phyloP scores from a whole-genome alignment of 1,140 invertebrate genomes.

The Gryllus bimaculatus region DNA sequence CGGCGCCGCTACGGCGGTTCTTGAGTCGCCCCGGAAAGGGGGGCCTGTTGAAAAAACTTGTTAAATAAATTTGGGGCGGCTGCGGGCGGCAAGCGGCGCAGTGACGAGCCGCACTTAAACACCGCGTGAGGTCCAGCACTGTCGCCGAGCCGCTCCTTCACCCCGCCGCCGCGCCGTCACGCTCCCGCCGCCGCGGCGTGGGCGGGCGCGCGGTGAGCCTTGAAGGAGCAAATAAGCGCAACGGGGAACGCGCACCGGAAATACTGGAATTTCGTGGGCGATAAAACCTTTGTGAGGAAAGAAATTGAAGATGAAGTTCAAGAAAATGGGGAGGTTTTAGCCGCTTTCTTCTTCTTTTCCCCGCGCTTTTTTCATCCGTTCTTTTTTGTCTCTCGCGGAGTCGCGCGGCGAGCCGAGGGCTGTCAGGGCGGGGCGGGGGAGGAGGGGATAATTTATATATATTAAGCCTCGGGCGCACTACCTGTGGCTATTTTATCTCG shows the following conservation, averaged over 20 bases:
- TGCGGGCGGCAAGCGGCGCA: neutral
- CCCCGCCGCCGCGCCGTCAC: conserved; percentile 7
- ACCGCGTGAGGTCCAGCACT: conserved; percentile 8
- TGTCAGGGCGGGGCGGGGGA: too few species aligned
- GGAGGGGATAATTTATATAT: too few species aligned
- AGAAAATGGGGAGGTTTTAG: conserved; percentile 12
- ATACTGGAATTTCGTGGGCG: conserved; percentile 12
- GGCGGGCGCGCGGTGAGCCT: conserved; percentile 11
- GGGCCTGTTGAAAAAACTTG: conserved; percentile 3
- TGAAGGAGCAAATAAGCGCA: conserved; percentile 15
- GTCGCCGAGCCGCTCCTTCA: conserved; percentile 11
- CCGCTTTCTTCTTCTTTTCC: too few species aligned
- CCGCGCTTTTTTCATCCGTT: too few species aligned
- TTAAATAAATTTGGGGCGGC: conserved; percentile 15
- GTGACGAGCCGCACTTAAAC: conserved; percentile 18
- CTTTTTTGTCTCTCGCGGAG: too few species aligned
- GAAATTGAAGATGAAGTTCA: conserved; percentile 20
- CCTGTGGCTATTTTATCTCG: too few species aligned
- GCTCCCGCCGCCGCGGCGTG: neutral
- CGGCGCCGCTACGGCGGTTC: too few species aligned
- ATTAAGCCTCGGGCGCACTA: too few species aligned
- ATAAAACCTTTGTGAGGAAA: conserved; percentile 21
- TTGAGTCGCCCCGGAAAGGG: too few species aligned
- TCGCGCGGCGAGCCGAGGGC: too few species aligned
- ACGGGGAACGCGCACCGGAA: neutral